Percentiles rank a stretch among this genome's conserved stretches.
phyloP scores from a whole-genome alignment of 2,888 invertebrate species.

The Harpalus rubripes region DNA sequence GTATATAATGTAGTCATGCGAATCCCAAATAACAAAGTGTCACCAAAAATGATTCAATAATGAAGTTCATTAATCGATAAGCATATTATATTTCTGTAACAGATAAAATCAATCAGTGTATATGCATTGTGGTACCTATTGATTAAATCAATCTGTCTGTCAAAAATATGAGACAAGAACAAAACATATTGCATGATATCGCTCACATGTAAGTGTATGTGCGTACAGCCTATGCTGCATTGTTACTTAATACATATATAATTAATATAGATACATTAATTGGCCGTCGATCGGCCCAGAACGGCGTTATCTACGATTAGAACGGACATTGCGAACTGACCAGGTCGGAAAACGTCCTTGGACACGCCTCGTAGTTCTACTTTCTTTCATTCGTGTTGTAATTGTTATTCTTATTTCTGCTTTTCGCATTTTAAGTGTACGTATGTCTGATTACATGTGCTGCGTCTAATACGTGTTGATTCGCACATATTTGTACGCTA shows the following conservation, averaged over 20 bases:
- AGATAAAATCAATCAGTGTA: neutral
- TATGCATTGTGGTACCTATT: neutral
- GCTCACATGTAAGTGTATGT: no score
- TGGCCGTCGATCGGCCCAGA: constrained; percentile 47
- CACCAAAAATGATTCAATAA: no score
- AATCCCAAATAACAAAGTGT: no score
- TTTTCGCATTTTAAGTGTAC: constrained; percentile 51
- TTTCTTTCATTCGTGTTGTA: constrained; percentile 65
- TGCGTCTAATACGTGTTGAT: constrained; percentile 15
- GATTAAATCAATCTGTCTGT: constrained; percentile 26
- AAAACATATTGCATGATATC: constrained; percentile 21
- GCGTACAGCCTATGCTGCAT: neutral
- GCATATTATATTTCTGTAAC: no score
- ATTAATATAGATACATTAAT: constrained; percentile 62
- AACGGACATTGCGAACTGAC: constrained; percentile 61
- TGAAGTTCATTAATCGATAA: no score
- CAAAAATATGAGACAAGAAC: constrained; percentile 27
- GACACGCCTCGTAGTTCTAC: constrained; percentile 63
- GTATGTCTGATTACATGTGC: constrained; percentile 37
- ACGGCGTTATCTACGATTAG: constrained; percentile 58
- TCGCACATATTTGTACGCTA: constrained; percentile 4
- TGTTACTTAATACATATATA: constrained; percentile 57
- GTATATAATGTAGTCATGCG: no score
- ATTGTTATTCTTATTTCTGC: constrained; percentile 63
- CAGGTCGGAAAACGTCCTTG: constrained; percentile 66